phyloP scores from a whole-genome alignment of 2,113 vertebrate genomes.

The Trogon surrucura region DNA sequence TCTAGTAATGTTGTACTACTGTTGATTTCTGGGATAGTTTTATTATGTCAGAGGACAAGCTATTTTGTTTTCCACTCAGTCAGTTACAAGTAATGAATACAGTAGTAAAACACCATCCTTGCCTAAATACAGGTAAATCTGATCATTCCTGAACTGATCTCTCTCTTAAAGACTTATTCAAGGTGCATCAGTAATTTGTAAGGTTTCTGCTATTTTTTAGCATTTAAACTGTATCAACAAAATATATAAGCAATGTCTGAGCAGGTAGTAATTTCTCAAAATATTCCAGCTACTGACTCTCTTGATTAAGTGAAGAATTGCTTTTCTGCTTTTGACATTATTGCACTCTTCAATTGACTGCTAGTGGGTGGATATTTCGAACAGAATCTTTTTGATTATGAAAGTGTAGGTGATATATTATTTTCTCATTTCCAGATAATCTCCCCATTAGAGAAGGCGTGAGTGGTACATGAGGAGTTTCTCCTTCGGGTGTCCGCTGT shows the following conservation, averaged over 20 bases:
- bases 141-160: not conserved
- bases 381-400: slow-evolving; percentile 14
- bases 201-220: not conserved
- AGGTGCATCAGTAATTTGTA: not conserved
- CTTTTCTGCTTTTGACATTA: not conserved
- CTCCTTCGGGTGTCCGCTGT: slow-evolving; percentile 13
- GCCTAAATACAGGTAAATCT: not conserved
- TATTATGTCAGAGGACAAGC: not conserved
- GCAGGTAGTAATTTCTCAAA: not conserved
- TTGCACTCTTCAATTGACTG: not conserved
- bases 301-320: slow-evolving; percentile 6
- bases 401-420: slow-evolving; percentile 25
- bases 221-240: not conserved
- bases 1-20: not conserved
- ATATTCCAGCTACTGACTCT: not conserved
- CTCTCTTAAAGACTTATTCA: not conserved
- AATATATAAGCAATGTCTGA: not conserved
- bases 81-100: not conserved
- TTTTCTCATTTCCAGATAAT: slow-evolving; percentile 51
- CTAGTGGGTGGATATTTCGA: slow-evolving; percentile 26
- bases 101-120: not conserved
- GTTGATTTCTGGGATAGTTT: not conserved
- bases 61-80: not conserved
- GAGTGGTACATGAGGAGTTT: slow-evolving; percentile 41
- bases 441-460: slow-evolving; percentile 12